These are phyloP conservation scores for Hemicentrotus pulcherrimus DNA, from an alignment of 35 echinoderm and acorn worm genomes.

Conservation along the genomic window DNA sequence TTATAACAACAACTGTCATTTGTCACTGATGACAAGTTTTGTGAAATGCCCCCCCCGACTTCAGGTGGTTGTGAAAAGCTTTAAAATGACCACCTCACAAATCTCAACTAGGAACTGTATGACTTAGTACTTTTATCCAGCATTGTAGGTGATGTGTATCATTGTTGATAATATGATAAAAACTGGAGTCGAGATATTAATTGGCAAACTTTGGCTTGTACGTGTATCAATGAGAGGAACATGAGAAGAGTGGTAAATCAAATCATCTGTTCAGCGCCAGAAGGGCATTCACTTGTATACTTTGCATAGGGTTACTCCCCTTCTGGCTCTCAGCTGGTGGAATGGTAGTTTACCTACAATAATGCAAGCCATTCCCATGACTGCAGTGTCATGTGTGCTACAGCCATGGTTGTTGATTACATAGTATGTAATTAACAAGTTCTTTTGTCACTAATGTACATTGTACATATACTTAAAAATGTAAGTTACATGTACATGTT, in stretches of 20 bases:
- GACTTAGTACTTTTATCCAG: neutral
- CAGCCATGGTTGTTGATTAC: neutral
- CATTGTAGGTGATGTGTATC: neutral
- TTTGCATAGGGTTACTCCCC: too few species aligned
- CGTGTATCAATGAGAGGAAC: neutral
- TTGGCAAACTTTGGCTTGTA: neutral
- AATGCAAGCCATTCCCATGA: neutral
- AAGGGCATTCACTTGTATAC: too few species aligned
- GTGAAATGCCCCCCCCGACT: neutral
- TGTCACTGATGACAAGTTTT: too few species aligned
- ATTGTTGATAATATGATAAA: neutral
- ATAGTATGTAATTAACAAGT: neutral
- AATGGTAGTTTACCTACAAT: neutral
- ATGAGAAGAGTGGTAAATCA: neutral
- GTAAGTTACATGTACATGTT: too few species aligned
- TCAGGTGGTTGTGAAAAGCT: neutral
- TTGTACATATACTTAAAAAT: too few species aligned
- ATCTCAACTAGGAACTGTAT: neutral
- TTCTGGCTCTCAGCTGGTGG: too few species aligned
- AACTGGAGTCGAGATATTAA: neutral
- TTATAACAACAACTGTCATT: too few species aligned
- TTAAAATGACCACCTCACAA: neutral
- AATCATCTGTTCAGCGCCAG: neutral
- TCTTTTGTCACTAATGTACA: too few species aligned
- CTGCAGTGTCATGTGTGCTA: neutral